Conservation (phyloP, 2,797 vertebrate genomes). For the Picus viridis region DNA sequence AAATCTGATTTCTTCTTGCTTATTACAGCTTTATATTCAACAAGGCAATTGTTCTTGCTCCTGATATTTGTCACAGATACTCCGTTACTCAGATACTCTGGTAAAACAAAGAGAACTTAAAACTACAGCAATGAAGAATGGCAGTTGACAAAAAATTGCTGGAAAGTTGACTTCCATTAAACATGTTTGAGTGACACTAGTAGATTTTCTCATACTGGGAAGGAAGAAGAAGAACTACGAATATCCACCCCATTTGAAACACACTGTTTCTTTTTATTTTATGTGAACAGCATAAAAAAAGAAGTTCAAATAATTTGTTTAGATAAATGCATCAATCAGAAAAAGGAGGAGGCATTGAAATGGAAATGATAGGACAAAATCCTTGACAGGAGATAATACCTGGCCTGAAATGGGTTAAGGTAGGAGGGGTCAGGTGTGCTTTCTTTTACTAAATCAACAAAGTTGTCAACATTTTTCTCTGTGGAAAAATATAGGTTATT, state of each 20-base stretch:
- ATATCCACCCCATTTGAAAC: neutral
- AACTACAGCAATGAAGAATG: neutral
- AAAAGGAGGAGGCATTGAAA: neutral
- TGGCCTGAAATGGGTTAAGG: neutral
- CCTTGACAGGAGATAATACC: neutral
- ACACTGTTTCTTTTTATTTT: neutral
- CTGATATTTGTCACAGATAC: neutral
- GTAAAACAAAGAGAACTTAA: neutral
- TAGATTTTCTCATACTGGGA: neutral
- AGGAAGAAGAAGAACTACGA: neutral
- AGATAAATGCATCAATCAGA: accelerated
- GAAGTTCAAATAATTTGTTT: neutral
- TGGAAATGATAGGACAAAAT: neutral
- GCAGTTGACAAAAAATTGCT: neutral
- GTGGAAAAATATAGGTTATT: neutral
- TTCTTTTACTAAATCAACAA: neutral
- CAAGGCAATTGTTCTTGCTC: neutral
- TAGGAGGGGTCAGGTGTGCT: accelerated
- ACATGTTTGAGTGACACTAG: neutral
- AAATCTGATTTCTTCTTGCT: neutral
- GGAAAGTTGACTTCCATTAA: neutral
- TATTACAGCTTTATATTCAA: neutral
- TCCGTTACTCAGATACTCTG: neutral
- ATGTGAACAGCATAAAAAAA: neutral
- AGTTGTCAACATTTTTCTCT: neutral